Evolutionary conservation across 2,113 vertebrate genomes (phyloP), one percentile per base, ranked within the genome.

Genomic region (Microcebus tavaratra): DNA sequence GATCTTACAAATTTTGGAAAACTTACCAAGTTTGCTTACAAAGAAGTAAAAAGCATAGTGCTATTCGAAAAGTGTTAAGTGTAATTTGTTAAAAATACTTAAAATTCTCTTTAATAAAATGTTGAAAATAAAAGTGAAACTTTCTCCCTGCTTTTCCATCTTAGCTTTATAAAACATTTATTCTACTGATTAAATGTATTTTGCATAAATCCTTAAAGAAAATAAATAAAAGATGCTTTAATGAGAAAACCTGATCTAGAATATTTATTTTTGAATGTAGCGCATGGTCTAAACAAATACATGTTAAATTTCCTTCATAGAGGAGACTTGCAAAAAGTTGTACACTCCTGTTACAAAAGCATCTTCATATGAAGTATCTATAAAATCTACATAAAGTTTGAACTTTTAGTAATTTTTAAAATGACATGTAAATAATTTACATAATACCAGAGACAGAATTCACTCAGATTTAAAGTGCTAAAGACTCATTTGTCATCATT

Each of bases 41-140:
- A 84, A 82, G 31, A 94, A 63, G 10, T 75, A 83, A 79, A 68
- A 95, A 86, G 21, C 17, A 84, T 29, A 94, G 17, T 48, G 59
- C 48, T n/a, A 72, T 59, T 36, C 75, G 15, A 63, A 93, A 72
- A 83, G 13, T 9, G 55, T 57, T 57, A 57, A 21, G 55, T 57
- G n/a, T 8, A 14, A 59, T 17, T 61, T 78, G n/a, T 82, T 79
- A 84, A 95, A 94, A 76, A 85, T 2, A 81, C 42, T 90, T 73
- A 80, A 90, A 94, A 63, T 83, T 63, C 29, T 48, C 36, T 91
- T 84, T n/a, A 94, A 61, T 36, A 65, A 95, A 96, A 94, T 53
- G 34, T 6, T 63, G 63, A 90, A 93, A 94, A 50, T 61, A 85
- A 96, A 80, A 67, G 20, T 48, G 17, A 48, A 91, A 92, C 23